Conservation (phyloP, 2,888 invertebrate genomes). For the Stenotaenia linearis region DNA sequence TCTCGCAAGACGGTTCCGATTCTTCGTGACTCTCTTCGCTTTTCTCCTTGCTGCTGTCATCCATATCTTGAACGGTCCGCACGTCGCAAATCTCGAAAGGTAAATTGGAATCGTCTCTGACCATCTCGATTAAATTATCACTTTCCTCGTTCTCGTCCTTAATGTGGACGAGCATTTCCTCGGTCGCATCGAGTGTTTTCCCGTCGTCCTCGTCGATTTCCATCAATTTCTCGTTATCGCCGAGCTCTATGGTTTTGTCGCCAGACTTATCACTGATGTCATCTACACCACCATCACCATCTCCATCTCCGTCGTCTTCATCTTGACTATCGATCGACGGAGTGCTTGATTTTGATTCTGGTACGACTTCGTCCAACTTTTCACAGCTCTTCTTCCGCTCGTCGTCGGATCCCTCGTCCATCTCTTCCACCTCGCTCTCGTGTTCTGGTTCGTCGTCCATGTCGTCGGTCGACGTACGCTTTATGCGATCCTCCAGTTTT, state of each 20-base stretch:
- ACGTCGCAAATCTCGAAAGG: not conserved
- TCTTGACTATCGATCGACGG: constrained; percentile 6
- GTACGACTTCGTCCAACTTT: not conserved
- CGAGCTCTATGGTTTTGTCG: constrained; percentile 31
- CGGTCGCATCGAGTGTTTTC: constrained; percentile 13
- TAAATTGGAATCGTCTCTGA: not conserved
- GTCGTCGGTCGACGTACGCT: constrained; percentile 36
- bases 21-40: not conserved
- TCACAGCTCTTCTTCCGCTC: constrained; percentile 36
- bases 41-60: not conserved
- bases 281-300: constrained; percentile 33
- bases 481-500: not conserved
- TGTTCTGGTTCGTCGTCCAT: constrained; percentile 30
- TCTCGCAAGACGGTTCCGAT: not conserved
- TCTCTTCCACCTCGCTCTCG: constrained; percentile 35
- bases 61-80: not conserved
- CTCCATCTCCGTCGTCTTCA: constrained; percentile 24
- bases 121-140: not conserved
- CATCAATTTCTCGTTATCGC: not conserved
- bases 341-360: not conserved
- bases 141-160: not conserved
- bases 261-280: constrained; percentile 30
- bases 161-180: constrained; percentile 37
- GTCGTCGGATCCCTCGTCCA: constrained; percentile 33
- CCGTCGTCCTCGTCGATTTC: constrained; percentile 32